Evolutionary conservation across 2,797 vertebrate species (phyloP), one percentile per base, ranked within the genome.

Genomic region (Protosalanx chinensis): DNA sequence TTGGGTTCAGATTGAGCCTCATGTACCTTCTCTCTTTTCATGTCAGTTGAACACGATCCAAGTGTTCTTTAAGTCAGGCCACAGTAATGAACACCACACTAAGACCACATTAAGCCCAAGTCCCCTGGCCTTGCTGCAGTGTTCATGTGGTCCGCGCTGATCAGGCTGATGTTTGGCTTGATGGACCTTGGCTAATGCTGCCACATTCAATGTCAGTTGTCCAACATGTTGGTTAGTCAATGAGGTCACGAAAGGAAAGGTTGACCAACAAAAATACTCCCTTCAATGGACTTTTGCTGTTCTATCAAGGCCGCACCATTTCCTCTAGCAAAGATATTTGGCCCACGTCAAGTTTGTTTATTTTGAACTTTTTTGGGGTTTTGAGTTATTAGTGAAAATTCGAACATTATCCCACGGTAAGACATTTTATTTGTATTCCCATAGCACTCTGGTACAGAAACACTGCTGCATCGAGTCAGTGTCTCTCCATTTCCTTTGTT

Each of bases 341-440:
- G 53, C 61, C 61, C 35, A 65, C 6, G 56, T 27, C 32, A 46
- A 60, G 58, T 60, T 60, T 60, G 53, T 69, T 73, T 63, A 62
- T 73, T 73, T 73, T 20, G 16, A 23, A 59, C 59, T 65, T 75
- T 46, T 60, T 30, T 70, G n/a, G n/a, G n/a, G 23, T 65, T 66
- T 58, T 35, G 62, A 70, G 5, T 65, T n/a, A 10, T 65, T 53
- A 37, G 35, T 65, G 16, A 35, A 27, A 62, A 29, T 16, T 51
- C 41, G 68, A 70, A 64, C 51, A 70, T 46, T 59, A 51, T 74
- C 72, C 72, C 72, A 69, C 18, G 35, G n/a, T 70, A 46, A 32
- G 62, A 57, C 16, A 41, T 57, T 35, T 35, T 5, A 59, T 60
- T 70, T 70, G 13, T 46, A 46, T 70, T 70, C 59, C 27, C 37